Evolutionary conservation across 2,113 vertebrate species (phyloP).

Genomic region (Coptodon bakossiorum): DNA sequence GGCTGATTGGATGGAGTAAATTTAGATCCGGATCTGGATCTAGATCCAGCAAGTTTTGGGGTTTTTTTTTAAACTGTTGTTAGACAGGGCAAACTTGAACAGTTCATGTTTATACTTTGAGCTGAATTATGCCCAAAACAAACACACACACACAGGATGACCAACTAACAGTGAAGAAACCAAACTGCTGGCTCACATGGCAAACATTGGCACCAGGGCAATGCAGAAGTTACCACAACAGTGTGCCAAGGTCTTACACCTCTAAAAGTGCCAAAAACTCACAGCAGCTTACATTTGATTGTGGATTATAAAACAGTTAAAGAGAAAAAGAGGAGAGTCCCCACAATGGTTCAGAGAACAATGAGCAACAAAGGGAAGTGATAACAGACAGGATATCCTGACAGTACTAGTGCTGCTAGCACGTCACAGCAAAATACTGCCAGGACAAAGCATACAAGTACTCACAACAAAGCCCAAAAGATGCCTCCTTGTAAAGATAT

Average conservation of each 20-base stretch:
- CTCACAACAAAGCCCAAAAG: neutral
- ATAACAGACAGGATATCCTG: slow-evolving; percentile 64
- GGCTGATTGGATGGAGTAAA: neutral
- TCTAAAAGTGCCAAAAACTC: neutral
- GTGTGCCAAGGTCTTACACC: neutral
- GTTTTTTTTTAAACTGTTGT: accelerated
- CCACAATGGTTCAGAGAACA: slow-evolving; percentile 27
- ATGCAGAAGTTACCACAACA: neutral
- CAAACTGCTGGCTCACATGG: neutral
- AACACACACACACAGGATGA: neutral
- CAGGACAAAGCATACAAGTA: neutral
- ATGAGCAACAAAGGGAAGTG: slow-evolving; percentile 51
- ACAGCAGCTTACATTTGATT: neutral
- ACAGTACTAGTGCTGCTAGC: neutral
- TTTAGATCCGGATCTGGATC: neutral
- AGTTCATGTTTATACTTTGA: neutral
- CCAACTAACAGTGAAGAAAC: neutral
- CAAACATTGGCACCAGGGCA: neutral
- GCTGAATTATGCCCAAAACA: neutral
- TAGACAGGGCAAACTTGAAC: neutral
- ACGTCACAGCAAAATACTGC: neutral
- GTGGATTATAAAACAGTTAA: slow-evolving; percentile 17
- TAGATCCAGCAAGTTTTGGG: neutral
- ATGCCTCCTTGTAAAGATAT: neutral
- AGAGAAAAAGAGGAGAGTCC: slow-evolving; percentile 4